These are phyloP conservation scores for Paramormyrops kingsleyae DNA, from an alignment of 2,113 vertebrate genomes.

Conservation along the genomic window DNA sequence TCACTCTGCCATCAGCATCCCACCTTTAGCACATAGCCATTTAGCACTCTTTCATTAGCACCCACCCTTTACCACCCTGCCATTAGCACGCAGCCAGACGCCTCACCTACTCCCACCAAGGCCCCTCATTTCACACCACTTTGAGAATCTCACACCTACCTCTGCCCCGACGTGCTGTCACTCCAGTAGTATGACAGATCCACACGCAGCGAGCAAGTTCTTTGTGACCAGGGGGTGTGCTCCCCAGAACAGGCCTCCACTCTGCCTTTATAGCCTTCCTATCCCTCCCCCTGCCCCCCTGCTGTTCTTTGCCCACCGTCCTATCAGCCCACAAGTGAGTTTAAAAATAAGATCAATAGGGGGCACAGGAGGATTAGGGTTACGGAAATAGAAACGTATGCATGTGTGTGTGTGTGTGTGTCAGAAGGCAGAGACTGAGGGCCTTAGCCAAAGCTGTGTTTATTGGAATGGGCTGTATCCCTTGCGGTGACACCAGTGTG, in stretches of 20 bases:
- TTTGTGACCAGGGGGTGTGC: conserved; percentile 17
- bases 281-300: conserved; percentile 41
- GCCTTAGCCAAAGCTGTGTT: background rate
- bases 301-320: conserved; percentile 36
- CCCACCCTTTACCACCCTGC: background rate
- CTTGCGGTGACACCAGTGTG: background rate
- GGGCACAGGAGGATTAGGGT: conserved; percentile 21
- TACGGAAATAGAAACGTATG: background rate
- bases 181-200: background rate
- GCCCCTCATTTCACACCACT: background rate
- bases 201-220: no score
- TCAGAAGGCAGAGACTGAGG: background rate
- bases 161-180: background rate
- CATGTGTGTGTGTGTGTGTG: background rate
- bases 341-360: conserved; percentile 47
- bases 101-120: background rate
- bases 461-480: conserved; percentile 4
- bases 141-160: background rate
- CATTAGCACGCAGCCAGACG: background rate
- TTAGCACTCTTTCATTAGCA: background rate
- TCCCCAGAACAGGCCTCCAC: conserved; percentile 10
- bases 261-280: conserved; percentile 48
- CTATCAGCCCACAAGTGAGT: conserved; percentile 48
- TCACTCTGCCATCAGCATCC: background rate
- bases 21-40: background rate